Evolutionary conservation across 2,888 invertebrate genomes (phyloP).

Genomic region (Schizotus pectinicornis): DNA sequence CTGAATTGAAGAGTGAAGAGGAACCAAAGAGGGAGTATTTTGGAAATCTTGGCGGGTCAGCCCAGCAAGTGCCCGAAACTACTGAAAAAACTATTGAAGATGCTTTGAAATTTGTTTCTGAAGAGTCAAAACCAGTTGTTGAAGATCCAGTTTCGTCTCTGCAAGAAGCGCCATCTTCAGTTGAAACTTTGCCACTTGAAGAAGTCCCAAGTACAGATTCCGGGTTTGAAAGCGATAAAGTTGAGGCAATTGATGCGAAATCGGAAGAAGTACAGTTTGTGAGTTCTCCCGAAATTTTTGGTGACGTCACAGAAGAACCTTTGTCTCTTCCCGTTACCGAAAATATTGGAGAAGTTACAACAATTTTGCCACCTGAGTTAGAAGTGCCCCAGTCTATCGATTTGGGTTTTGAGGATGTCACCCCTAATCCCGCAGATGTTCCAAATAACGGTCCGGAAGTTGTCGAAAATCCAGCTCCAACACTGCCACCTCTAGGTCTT

Average conservation of each 20-base stretch:
- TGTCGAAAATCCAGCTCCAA: constrained; percentile 3
- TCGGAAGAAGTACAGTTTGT: background rate
- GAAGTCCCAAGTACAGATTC: no score
- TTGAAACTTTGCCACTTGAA: no score
- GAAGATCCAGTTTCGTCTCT: no score
- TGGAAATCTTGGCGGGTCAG: constrained; percentile 11
- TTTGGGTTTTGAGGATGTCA: constrained; percentile 24
- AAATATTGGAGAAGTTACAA: constrained; percentile 5
- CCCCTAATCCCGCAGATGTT: constrained; percentile 28
- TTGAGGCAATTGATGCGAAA: background rate
- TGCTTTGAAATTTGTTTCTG: background rate
- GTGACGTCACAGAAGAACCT: no score
- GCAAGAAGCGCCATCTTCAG: no score
- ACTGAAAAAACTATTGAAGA: background rate
- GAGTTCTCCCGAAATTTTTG: no score
- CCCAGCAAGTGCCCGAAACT: no score
- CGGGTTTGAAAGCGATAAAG: background rate
- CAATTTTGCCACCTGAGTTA: constrained; percentile 16
- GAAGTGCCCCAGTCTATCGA: constrained; percentile 22
- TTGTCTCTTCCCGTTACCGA: background rate
- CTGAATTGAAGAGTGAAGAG: background rate
- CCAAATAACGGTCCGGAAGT: background rate
- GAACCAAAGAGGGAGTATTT: background rate
- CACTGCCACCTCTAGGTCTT: constrained; percentile 14
- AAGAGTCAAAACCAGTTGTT: no score